Evolutionary conservation across 2,113 vertebrate species (phyloP).

Genomic region (Dipodomys stephensi): DNA sequence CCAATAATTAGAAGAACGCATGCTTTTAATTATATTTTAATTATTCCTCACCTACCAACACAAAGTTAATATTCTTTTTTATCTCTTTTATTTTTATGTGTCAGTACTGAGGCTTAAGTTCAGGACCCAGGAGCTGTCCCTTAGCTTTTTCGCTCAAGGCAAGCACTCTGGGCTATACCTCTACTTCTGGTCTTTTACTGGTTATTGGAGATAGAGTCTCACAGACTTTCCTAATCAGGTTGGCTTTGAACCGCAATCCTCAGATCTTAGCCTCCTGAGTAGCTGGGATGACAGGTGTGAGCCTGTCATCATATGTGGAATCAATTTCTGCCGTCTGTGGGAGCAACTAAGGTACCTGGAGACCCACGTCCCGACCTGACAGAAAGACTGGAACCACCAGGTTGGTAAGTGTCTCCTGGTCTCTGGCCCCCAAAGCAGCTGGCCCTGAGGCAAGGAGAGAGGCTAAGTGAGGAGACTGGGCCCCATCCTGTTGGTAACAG

Average conservation of each 20-base stretch:
- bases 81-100: too few relatives aligned
- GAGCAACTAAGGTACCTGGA: not conserved
- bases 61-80: constrained; percentile 84
- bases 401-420: not conserved
- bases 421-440: accelerated
- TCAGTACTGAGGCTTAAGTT: too few relatives aligned
- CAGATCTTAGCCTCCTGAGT: too few relatives aligned
- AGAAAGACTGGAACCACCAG: not conserved
- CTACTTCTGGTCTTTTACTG: too few relatives aligned
- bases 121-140: too few relatives aligned
- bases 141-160: too few relatives aligned
- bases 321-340: accelerated
- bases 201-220: too few relatives aligned
- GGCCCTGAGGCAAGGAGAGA: accelerated
- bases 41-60: constrained; percentile 86
- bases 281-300: too few relatives aligned
- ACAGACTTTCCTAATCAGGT: too few relatives aligned
- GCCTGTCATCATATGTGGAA: not conserved
- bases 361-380: accelerated
- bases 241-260: too few relatives aligned
- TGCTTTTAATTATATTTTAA: constrained; percentile 89
- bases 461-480: not conserved
- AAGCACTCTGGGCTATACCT: too few relatives aligned
- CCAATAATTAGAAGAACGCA: constrained; percentile 87
- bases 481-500: not conserved